phyloP scores from a whole-genome alignment of 2,797 vertebrate genomes.

The Megalops cyprinoides region DNA sequence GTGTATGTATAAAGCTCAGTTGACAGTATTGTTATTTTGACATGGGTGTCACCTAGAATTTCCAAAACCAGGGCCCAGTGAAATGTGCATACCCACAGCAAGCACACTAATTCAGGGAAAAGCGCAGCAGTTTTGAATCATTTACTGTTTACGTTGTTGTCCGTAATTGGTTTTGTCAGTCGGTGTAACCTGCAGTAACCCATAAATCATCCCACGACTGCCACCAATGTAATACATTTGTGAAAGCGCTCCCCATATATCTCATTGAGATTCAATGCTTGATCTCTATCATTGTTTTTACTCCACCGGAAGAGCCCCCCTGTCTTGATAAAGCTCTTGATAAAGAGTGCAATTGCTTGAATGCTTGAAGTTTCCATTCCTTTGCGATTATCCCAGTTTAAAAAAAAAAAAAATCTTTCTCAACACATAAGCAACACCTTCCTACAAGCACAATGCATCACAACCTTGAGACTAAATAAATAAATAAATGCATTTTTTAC shows the following conservation, averaged over 20 bases:
- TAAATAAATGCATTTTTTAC: constrained; percentile 50
- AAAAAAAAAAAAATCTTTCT: constrained; percentile 27
- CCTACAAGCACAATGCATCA: constrained; percentile 37
- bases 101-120: background rate
- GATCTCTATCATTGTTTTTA: constrained; percentile 1
- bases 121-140: background rate
- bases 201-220: background rate
- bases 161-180: constrained; percentile 19
- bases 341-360: too few relatives aligned
- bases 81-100: background rate
- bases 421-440: constrained; percentile 15
- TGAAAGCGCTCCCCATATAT: background rate
- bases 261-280: background rate
- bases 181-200: background rate
- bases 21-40: background rate
- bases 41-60: background rate
- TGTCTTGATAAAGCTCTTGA: background rate
- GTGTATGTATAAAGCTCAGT: constrained; percentile 8
- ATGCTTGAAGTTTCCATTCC: background rate
- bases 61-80: background rate
- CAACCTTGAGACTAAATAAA: constrained; percentile 75
- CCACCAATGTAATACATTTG: background rate
- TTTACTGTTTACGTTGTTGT: background rate
- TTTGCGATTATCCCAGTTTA: background rate
- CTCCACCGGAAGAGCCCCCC: background rate